Evolutionary conservation across 1,140 invertebrate genomes (phyloP), one percentile per base, ranked within the genome.

Genomic region (Bombus soroeensis): DNA sequence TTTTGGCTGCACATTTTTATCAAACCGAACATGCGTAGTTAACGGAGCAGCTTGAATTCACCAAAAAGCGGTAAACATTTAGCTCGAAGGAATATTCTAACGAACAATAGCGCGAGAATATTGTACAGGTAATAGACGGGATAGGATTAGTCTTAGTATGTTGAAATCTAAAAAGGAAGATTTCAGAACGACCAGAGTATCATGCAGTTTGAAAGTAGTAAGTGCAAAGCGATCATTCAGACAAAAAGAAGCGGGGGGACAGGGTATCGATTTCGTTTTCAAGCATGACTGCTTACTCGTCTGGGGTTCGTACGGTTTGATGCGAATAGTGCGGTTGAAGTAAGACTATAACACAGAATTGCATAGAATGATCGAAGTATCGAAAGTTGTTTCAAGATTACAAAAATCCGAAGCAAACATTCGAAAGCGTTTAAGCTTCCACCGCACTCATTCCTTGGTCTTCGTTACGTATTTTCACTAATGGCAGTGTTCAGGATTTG

Each of bases 1-100:
- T 39, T 37, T 25, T 62, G 15, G 28, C 62, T 5, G 2, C 2
- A 34, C 32, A 15, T 9, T 32, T 25, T 41, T 41, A 28, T 32
- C 76, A 79, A 84, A 39, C 85, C 77, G 47, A 70, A 78, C 92
- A 91, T 92, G 90, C 89, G 89, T 57, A 57, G 15, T 78, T 41
- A 79, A 57, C 34, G 9, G 34, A 62, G 76, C 39, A 28, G 41
- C 22, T 28, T 53, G 28, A 74, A 53, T 77, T 68, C 66, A 76
- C 57, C 72, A 68, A 13, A 74, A 34, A 57, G 71, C 72, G 32
- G 64, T 64, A 71, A 79, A 85, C 84, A 66, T 66, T 18, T 37
- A 41, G 62, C 18, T 28, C 37, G 32, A 41, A 57, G n/a, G 64
- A 64, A 71, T 37, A 32, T 41, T 37, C 43, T 62, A 47, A 77